Evolutionary conservation across 2,888 invertebrate genomes (phyloP).

Genomic region (Ormyrus nitidulus): DNA sequence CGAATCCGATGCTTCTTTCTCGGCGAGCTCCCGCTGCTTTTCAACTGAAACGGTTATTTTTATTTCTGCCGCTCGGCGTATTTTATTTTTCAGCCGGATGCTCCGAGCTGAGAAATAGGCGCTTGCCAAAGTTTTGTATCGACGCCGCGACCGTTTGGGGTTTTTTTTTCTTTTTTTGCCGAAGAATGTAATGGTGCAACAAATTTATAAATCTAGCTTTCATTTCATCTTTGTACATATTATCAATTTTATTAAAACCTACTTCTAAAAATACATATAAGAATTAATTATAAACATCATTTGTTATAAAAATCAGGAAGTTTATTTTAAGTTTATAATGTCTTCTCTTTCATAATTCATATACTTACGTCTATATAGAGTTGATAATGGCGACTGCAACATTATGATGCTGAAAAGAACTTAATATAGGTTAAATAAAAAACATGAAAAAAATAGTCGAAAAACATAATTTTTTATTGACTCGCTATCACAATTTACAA

Average conservation of each 20-base stretch:
- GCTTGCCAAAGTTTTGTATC: conserved; percentile 34
- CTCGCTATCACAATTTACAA: too few species aligned
- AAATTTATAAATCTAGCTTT: background rate
- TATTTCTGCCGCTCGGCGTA: conserved; percentile 47
- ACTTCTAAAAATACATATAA: background rate
- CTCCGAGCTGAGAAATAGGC: conserved; percentile 22
- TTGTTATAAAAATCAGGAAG: too few species aligned
- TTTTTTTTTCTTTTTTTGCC: conserved; percentile 5
- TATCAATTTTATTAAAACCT: background rate
- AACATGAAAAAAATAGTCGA: too few species aligned
- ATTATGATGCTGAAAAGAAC: too few species aligned
- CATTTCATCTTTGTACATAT: background rate
- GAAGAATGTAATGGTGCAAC: too few species aligned
- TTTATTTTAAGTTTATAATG: too few species aligned
- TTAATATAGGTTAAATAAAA: too few species aligned
- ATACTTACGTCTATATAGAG: too few species aligned
- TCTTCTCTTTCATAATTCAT: too few species aligned
- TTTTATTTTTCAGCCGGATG: conserved; percentile 45
- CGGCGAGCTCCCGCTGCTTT: conserved; percentile 5
- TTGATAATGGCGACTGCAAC: too few species aligned
- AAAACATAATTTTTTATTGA: too few species aligned
- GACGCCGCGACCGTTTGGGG: conserved; percentile 52
- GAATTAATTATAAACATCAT: too few species aligned
- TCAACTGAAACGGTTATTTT: conserved; percentile 54
- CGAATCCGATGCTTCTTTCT: conserved; percentile 28